Evolutionary conservation across 1,140 invertebrate species (phyloP).

Genomic region (Scaptomyza pallida): DNA sequence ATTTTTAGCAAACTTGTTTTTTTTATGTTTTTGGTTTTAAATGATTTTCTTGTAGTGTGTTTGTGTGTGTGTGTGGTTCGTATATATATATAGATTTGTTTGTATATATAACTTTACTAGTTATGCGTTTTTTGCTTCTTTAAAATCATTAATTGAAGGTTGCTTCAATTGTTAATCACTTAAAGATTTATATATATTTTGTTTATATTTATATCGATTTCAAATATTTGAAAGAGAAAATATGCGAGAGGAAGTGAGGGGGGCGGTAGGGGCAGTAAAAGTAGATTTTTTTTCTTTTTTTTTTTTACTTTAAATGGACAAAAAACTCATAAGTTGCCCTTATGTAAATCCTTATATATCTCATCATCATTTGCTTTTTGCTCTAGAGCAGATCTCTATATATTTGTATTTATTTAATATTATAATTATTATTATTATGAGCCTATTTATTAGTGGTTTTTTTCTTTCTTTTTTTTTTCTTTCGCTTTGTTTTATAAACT

Average conservation of each 20-base stretch:
- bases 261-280: conserved; percentile 9
- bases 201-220: conserved; percentile 48
- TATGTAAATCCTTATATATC: conserved; percentile 54
- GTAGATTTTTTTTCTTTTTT: conserved; percentile 4
- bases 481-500: conserved; percentile 27
- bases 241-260: conserved; percentile 48
- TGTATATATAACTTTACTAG: conserved; percentile 70
- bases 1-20: conserved; percentile 75
- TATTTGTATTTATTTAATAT: conserved; percentile 31
- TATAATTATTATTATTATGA: conserved; percentile 43
- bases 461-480: conserved; percentile 3
- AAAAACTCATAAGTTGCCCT: conserved; percentile 64
- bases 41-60: conserved; percentile 57
- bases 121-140: conserved; percentile 51
- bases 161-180: conserved; percentile 20
- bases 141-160: conserved; percentile 70
- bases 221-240: conserved; percentile 69
- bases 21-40: conserved; percentile 41
- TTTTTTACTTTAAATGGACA: conserved; percentile 58
- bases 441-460: conserved; percentile 33
- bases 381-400: conserved; percentile 69
- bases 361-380: conserved; percentile 28
- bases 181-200: conserved; percentile 32
- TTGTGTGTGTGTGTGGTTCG: conserved; percentile 51
- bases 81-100: conserved; percentile 64